Base-by-base conservation (phyloP, 2,888 invertebrate species). In the Conomelus anceps region DNA sequence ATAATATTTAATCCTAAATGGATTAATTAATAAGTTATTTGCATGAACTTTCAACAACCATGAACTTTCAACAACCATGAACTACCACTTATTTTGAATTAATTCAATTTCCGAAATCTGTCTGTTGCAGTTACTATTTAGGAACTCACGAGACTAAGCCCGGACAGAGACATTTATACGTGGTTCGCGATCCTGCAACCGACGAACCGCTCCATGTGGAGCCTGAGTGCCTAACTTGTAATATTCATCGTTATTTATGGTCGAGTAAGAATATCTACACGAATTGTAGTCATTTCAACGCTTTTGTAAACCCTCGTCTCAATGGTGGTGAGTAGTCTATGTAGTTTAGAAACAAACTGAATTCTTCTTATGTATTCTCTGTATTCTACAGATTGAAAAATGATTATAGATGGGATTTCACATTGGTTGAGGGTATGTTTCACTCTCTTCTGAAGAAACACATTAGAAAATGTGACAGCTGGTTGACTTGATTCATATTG, bases 201-300 rank as follows among this genome's bases (percentile, higher is more conserved):
- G 96, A 96, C 91, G 95, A 95, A 92, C 94, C 95, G 22, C 94
- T 95, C 92, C 96, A 91, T 22, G 93, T 95, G 90, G 97, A 97
- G 92, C 96, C 97, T 23, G 94, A 96, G 91, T 98, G 98, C 93
- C 95, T 98, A 92, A 98, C 98, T 0, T 98, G 98, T 93, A 96
- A 97, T 93, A 93, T 96, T 84, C 94, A 94, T 23, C 96, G 96
- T 92, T 95, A 96, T 24, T 95, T 97, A 90, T 97, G 97, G 97
- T 96, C 96, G 91, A 96, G 96, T 92, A 95, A 97, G 92, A 95
- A 95, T 92, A 96, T 96, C 93, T 97, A 97, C 94, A 95, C 96
- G 89, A 97, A 98, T 93, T 98, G 98, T 94, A 96, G 97, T 88
- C 97, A 97, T 94, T 98, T 97, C 95, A 95, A 95, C 92, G 97